Conservation (phyloP, 2,888 invertebrate genomes). For the Leucophenga montana region DNA sequence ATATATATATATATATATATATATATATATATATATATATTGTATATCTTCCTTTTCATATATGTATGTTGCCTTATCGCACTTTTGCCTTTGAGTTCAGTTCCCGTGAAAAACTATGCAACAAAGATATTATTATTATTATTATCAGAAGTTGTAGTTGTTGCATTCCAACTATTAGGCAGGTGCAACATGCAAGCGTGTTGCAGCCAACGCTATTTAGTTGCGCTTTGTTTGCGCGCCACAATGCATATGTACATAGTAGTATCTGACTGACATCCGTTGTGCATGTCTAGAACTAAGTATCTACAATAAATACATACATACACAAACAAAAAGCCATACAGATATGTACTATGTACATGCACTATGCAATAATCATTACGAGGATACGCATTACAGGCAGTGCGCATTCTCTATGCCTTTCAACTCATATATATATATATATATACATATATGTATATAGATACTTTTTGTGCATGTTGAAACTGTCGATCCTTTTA, state of each 20-base stretch:
- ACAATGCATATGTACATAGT: neutral
- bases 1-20: too few relatives aligned
- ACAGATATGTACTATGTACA: neutral
- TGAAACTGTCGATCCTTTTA: too few relatives aligned
- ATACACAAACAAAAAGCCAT: too few relatives aligned
- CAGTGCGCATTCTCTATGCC: neutral
- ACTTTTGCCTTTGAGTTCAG: neutral
- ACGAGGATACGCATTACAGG: neutral
- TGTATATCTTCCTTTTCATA: too few relatives aligned
- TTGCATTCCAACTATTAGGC: slow-evolving; percentile 38
- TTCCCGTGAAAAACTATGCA: slow-evolving; percentile 29
- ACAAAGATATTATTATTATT: neutral
- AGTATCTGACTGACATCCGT: neutral
- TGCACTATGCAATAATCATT: neutral
- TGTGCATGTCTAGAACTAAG: too few relatives aligned
- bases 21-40: too few relatives aligned
- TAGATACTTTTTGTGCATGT: too few relatives aligned
- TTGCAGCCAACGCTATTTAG: slow-evolving; percentile 1
- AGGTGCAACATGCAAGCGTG: slow-evolving; percentile 58
- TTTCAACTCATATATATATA: too few relatives aligned
- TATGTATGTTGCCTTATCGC: too few relatives aligned
- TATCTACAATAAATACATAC: neutral
- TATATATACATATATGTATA: too few relatives aligned
- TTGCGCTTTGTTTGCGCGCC: slow-evolving; percentile 2
- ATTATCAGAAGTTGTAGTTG: neutral